These are phyloP conservation scores for Drosophila lutescens DNA, from an alignment of 2,888 invertebrate genomes.

Conservation along the genomic window DNA sequence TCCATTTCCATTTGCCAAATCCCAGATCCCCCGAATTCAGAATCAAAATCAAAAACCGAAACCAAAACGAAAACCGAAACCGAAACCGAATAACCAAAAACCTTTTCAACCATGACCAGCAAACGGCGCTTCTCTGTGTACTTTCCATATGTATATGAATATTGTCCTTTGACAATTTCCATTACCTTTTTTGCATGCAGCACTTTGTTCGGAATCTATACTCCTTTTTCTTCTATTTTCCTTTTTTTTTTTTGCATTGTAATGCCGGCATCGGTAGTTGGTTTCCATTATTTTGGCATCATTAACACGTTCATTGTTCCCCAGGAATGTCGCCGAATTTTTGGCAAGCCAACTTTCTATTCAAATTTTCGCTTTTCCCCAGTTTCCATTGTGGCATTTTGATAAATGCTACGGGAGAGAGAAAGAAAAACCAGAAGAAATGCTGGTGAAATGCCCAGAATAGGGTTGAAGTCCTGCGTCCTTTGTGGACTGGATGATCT, in stretches of 20 bases:
- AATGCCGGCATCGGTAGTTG: slow-evolving; percentile 51
- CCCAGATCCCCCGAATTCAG: slow-evolving; percentile 1
- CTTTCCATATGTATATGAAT: slow-evolving; percentile 33
- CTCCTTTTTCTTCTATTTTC: slow-evolving; percentile 32
- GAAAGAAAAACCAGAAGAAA: slow-evolving; percentile 14
- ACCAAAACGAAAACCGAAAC: slow-evolving; percentile 24
- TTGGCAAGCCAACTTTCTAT: slow-evolving; percentile 45
- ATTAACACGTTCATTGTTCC: slow-evolving; percentile 78
- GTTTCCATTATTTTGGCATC: slow-evolving; percentile 75
- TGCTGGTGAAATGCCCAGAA: slow-evolving; percentile 65
- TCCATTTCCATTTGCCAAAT: slow-evolving; percentile 56
- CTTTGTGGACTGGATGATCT: slow-evolving; percentile 41
- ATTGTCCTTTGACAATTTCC: slow-evolving; percentile 69
- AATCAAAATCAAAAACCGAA: slow-evolving; percentile 33
- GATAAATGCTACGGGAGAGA: slow-evolving; percentile 18
- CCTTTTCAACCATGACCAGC: slow-evolving; percentile 63
- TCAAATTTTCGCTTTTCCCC: slow-evolving; percentile 28
- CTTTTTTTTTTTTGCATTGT: slow-evolving; percentile 64
- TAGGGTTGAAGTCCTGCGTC: slow-evolving; percentile 34
- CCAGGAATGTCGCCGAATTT: slow-evolving; percentile 25
- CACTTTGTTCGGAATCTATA: slow-evolving; percentile 23
- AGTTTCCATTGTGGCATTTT: slow-evolving; percentile 35
- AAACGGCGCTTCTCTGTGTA: slow-evolving; percentile 56
- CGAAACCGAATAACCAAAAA: slow-evolving; percentile 24
- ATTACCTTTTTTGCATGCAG: slow-evolving; percentile 56